These are phyloP conservation scores for Cydia splendana DNA, from an alignment of 1,140 invertebrate genomes.

Conservation along the genomic window DNA sequence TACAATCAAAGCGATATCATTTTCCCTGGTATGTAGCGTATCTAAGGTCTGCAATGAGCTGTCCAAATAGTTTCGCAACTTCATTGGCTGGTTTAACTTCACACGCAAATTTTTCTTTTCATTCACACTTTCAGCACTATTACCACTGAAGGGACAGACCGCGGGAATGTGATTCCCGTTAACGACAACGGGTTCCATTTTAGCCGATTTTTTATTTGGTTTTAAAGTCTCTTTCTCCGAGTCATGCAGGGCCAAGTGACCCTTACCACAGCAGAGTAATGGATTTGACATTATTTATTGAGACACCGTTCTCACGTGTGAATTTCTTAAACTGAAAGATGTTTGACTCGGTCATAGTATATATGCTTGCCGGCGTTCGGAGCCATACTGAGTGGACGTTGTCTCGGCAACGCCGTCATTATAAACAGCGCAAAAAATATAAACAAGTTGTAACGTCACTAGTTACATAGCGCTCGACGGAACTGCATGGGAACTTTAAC, in stretches of 20 bases:
- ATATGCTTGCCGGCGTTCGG: conserved; percentile 57
- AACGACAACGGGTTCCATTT: conserved; percentile 34
- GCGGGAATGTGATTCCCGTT: conserved; percentile 48
- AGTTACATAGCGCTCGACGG: background rate
- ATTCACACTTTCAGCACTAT: conserved; percentile 39
- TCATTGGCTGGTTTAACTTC: conserved; percentile 66
- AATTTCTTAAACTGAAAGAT: conserved; percentile 41
- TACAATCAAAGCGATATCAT: conserved; percentile 58
- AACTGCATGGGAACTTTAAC: conserved; percentile 20
- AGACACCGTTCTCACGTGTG: conserved; percentile 40
- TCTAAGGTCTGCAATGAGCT: conserved; percentile 58
- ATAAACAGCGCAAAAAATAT: conserved; percentile 60
- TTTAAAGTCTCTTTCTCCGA: conserved; percentile 42
- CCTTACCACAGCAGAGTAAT: conserved; percentile 55
- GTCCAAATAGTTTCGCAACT: conserved; percentile 60
- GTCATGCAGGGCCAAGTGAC: conserved; percentile 31
- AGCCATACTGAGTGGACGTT: conserved; percentile 55
- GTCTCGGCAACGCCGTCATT: conserved; percentile 57
- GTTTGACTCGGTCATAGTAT: conserved; percentile 52
- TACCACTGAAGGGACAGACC: conserved; percentile 60
- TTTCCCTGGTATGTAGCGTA: conserved; percentile 57
- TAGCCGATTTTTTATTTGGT: background rate
- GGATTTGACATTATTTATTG: conserved; percentile 53
- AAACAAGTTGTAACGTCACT: conserved; percentile 56
- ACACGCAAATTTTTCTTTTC: conserved; percentile 57